Evolutionary conservation across 2,797 vertebrate genomes (phyloP), one percentile per base, ranked within the genome.

Genomic region (Spinus pinus): DNA sequence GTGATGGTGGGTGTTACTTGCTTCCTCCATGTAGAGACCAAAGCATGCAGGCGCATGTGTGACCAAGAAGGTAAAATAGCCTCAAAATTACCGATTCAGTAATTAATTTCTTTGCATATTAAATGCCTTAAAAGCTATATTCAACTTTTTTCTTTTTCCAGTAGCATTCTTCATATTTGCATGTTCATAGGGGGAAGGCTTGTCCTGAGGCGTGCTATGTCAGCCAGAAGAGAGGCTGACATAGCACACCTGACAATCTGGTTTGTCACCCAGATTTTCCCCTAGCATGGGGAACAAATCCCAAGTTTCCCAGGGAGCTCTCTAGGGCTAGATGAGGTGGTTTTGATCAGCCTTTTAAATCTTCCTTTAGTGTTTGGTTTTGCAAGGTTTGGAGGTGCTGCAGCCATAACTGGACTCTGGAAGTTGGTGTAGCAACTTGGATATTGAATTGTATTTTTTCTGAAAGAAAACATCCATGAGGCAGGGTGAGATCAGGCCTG

Each of bases 91-190:
- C 6, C 24, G 57, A 2, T 60, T 92, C n/a, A 49, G 9, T 61
- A 41, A 65, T 30, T 71, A 4, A 10, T 54, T 80, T 62, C 25
- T 78, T 73, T 86, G 44, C 53, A 30, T 91, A 81, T 73, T 75
- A 56, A 91, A 94, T 90, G 77, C 92, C 89, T 96, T 93, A 83
- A 94, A 89, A 94, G 41, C 41, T 65, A 0, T 62, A 33, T 27
- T 86, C 2, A 28, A 19, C 15, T n/a, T 86, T 20, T 0, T 1
- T 65, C 15, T 41, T 77, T 86, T 70, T 35, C 3, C 41, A 9
- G 56, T 42, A 31, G 61, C 31, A 14, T 28, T 91, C 46, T 71
- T 71, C 35, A 42, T 74, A 23, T 19, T 69, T 64, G 49, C 27
- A 0, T 37, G 46, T 41, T 65, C 7, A 0, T 10, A 18, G 25